These are phyloP conservation scores for Griposia aprilina DNA, from an alignment of 2,888 invertebrate genomes.

Conservation along the genomic window DNA sequence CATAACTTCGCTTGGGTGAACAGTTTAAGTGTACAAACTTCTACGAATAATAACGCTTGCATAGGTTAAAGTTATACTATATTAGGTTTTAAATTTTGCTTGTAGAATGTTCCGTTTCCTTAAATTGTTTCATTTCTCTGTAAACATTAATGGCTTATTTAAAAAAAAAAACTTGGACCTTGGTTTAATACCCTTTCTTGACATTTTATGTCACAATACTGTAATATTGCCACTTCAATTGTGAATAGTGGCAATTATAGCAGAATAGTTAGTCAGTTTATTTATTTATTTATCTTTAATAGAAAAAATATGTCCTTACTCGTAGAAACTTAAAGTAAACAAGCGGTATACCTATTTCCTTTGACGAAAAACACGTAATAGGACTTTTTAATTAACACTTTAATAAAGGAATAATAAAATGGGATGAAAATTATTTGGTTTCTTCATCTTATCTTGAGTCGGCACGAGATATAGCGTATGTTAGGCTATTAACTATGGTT, in stretches of 20 bases:
- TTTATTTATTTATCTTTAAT: background rate
- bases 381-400: background rate
- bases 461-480: background rate
- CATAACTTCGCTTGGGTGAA: slow-evolving; percentile 32
- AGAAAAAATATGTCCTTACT: background rate
- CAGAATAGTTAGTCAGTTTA: background rate
- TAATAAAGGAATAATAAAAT: background rate
- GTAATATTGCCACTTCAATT: no score
- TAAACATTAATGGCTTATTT: background rate
- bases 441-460: background rate
- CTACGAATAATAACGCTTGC: slow-evolving; percentile 31
- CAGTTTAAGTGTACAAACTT: slow-evolving; percentile 53
- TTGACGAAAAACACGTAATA: background rate
- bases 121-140: slow-evolving; percentile 3
- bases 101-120: background rate
- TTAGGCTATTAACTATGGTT: no score
- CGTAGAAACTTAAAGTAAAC: background rate
- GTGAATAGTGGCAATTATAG: background rate
- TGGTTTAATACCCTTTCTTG: no score
- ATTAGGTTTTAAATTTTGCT: slow-evolving; percentile 37
- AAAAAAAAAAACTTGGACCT: no score
- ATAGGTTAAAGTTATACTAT: slow-evolving; percentile 18
- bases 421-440: background rate
- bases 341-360: background rate
- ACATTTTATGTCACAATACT: no score